Base-by-base conservation (phyloP, 2,888 invertebrate species). In the Pollenia angustigena region DNA sequence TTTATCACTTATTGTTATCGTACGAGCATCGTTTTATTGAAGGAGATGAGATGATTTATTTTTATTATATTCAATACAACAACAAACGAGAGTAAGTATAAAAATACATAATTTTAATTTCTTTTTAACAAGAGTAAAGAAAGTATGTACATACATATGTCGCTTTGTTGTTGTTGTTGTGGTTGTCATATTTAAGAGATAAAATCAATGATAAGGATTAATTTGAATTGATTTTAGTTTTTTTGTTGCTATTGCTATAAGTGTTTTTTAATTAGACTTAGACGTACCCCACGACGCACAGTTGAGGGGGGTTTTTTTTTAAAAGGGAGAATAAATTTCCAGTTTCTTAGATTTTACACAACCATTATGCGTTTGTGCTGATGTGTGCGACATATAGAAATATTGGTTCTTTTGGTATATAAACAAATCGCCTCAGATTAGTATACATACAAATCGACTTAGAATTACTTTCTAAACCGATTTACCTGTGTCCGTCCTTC, bases 131-230 rank as follows among this genome's bases (percentile, higher is more conserved):
- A 69, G 58, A 66, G 66, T 52, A 42, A 16, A 32, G 69, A 40
- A 50, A 16, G 12, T 46, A 10, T 69, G 44, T n/a, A 68, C 2
- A 3, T 23, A 23, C 2, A 23, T n/a, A n/a, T n/a, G n/a, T n/a
- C 23, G 23, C 23, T 16, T 62, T 62, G 32, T 16, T 54, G 32
- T 10, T 54, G 32, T 10, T 69, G 60, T 60, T 60, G 52, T 52
- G 46, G 42, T 50, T 50, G 58, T 56, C 46, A 14, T 42, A n/a
- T 52, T 68, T 66, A 52, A 52, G 44, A 75, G 81, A 82, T 83
- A 66, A 58, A 84, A 79, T 84, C 78, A 84, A 84, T 79, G 84
- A 79, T 84, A 79, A 54, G 72, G 79, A 79, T 79, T 84, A 84
- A 84, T 79, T 84, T 79, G 66, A 84, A 79, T 84, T 84, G 79